Base-by-base conservation (phyloP, 2,113 vertebrate species). In the Vimba vimba region DNA sequence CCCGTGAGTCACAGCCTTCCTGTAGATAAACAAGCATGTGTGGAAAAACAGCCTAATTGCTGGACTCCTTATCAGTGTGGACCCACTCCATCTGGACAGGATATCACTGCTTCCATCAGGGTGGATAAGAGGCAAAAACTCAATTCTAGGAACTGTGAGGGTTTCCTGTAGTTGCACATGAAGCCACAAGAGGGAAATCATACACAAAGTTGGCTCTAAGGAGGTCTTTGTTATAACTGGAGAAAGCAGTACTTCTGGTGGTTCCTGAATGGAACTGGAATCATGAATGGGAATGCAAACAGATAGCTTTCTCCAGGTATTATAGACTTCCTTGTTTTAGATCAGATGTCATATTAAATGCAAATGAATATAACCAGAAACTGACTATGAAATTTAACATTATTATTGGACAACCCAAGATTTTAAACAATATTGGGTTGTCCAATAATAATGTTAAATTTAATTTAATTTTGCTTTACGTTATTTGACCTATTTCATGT, bases 1-100 rank as follows among this genome's bases (percentile, higher is more conserved):
- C 52, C 73, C 23, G 64, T 85, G 73, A 77, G 19, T 52, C 73
- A 64, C 60, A 55, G 77, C 21, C 79, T 83, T 84, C 81, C 66
- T 64, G 81, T 66, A 79, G 84, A 88, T 86, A 83, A 79, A 71
- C 57, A 55, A 66, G 39, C 77, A 27, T 33, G 45, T 74, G 75
- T 57, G 85, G 59, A 75, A 84, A 79, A 80, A 69, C 59, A 86
- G 13, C 27, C 10, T 75, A 86, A 88, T 88, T 79, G 82, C n/a
- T 8, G 45, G 73, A 50, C 36, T 68, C 66, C 85, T 88, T 86
- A 83, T 88, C 87, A 79, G 66, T 52, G 71, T 78, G 47, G 27
- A 23, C 21, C 47, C 30, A 15, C 47, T 74, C 80, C 84, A 45
- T 88, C 85, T 86, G 81, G 85, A 84, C 81, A 57, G 80, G 84